Conservation (phyloP, 1,140 invertebrate species). For the Doryteuthis pealeii region DNA sequence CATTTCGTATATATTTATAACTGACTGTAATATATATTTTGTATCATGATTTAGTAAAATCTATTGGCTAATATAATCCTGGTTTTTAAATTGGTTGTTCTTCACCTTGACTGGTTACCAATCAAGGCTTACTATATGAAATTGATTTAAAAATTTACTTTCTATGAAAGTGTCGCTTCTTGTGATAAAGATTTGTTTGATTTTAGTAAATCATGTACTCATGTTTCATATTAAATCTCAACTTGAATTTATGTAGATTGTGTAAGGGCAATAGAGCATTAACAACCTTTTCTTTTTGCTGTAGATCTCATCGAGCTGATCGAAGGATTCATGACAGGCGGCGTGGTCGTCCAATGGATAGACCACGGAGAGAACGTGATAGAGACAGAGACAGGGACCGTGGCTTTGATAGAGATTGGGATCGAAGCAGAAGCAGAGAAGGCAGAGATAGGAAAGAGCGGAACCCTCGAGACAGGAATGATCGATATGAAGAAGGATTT, state of each 20-base stretch:
- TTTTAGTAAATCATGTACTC: too few species aligned
- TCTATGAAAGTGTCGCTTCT: too few species aligned
- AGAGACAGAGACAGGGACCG: constrained; percentile 26
- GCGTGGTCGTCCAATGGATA: constrained; percentile 24
- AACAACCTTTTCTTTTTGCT: neutral
- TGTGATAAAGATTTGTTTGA: too few species aligned
- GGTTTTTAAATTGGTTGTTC: neutral
- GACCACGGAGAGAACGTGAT: constrained; percentile 26
- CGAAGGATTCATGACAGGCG: constrained; percentile 30
- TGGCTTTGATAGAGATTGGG: constrained; percentile 24
- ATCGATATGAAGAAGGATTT: constrained; percentile 21
- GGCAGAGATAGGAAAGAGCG: constrained; percentile 26
- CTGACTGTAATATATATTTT: neutral
- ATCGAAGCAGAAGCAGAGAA: constrained; percentile 27
- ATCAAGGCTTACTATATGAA: too few species aligned
- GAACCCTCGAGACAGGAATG: constrained; percentile 14
- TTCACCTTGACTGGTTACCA: too few species aligned
- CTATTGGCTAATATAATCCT: neutral
- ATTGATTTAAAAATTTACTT: too few species aligned
- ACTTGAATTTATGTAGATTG: too few species aligned
- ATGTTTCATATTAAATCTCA: too few species aligned
- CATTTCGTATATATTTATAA: neutral
- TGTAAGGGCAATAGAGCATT: too few species aligned
- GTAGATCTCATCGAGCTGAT: constrained; percentile 3
- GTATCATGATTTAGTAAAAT: neutral